Evolutionary conservation across 1,140 invertebrate genomes (phyloP), one percentile per base, ranked within the genome.

Genomic region (Armadillidium nasatum): DNA sequence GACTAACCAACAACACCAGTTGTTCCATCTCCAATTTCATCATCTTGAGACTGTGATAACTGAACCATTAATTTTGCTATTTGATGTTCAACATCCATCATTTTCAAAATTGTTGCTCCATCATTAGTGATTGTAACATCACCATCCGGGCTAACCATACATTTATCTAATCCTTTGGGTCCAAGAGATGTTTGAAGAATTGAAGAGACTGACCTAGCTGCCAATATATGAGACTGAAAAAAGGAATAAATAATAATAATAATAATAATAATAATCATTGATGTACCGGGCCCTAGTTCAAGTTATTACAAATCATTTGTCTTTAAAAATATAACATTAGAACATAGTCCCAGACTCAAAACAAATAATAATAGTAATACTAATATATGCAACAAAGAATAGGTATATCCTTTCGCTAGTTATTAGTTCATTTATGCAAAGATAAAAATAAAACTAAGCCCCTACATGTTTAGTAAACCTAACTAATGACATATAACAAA

Each of bases 11-110:
- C 97, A 83, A 99, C 98, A 33, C 97, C 97, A 74, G 98, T 99
- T 13, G 98, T 99, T 60, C 98, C 98, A 88, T 99, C 98, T 23
- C 98, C 97, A 84, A 99, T 99, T 88, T 99, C 98, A 87, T 99
- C 96, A 86, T 99, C 98, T 85, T 99, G 97, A 76, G 96, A 98
- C 85, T 99, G 96, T 13, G 95, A 96, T 67, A 99, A 86, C 83
- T 99, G 95, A 15, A 99, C 97, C 90, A 99, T 93, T 6, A 99
- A 86, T 84, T 99, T 99, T 43, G 95, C 97, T 83, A 99, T 96
- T 88, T 99, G 93, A 86, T 99, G 96, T 21, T 99, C 95, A 13
- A 99, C 95, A 87, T 99, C 97, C 98, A 99, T 99, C 84, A 95
- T 89, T 85, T 98, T 96, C 74, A 99, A 87, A 82, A 99, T 99